Evolutionary conservation across 64 coral and sea anemone genomes (phyloP).

Genomic region (Montipora sp.): DNA sequence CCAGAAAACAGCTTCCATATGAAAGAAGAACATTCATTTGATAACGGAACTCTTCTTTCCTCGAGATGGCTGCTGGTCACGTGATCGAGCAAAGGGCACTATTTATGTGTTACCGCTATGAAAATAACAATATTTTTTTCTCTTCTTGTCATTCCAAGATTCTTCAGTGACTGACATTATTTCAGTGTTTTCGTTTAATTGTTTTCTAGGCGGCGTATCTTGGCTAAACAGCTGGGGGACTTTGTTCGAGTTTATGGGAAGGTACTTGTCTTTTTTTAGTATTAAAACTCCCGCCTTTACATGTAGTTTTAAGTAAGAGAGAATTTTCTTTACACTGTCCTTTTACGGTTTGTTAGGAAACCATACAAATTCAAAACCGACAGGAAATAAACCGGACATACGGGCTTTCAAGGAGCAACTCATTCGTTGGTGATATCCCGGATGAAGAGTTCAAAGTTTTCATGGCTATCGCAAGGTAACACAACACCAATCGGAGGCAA

Average conservation of each 20-base stretch:
- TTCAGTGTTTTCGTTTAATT: neutral
- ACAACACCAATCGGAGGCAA: too few species aligned
- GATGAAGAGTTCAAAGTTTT: conserved; percentile 97
- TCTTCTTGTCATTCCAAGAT: too few species aligned
- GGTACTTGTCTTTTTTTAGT: conserved; percentile 15
- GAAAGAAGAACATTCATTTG: too few species aligned
- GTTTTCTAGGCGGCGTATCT: conserved; percentile 72
- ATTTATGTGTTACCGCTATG: neutral
- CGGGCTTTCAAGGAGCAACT: conserved; percentile 58
- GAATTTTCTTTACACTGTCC: neutral
- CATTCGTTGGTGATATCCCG: conserved; percentile 64
- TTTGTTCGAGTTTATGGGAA: conserved; percentile 97
- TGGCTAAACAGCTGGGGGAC: conserved; percentile 92
- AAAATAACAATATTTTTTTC: neutral
- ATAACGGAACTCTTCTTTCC: too few species aligned
- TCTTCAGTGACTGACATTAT: neutral
- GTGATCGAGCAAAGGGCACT: too few species aligned
- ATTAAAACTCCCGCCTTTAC: neutral
- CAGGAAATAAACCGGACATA: conserved; percentile 84
- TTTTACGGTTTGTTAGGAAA: conserved; percentile 66
- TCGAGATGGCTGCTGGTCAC: too few species aligned
- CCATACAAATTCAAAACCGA: conserved; percentile 79
- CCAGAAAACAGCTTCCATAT: too few species aligned
- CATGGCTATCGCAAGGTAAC: conserved; percentile 92
- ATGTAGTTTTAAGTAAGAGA: neutral